A percentile compares a stretch with the other conserved stretches of the same genome.
Evolutionary conservation across 92 coral and sea anemone species (phyloP).

Genomic region (Metridium senile): DNA sequence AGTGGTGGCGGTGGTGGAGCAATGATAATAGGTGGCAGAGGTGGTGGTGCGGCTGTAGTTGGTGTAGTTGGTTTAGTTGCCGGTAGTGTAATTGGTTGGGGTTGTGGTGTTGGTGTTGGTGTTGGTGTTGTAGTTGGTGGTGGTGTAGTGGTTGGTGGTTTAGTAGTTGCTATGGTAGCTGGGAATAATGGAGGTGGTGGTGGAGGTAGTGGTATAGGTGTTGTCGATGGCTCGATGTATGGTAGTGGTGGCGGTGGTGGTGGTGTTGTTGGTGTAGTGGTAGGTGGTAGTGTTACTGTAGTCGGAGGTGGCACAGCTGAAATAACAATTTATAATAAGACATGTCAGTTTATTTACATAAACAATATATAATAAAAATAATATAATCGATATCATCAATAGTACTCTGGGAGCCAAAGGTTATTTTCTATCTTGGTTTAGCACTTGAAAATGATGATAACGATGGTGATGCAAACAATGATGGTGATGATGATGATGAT

Average conservation of each 20-base stretch:
- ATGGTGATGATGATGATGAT: too few relatives aligned
- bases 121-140: conserved; percentile 9
- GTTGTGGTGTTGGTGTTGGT: conserved; percentile 13
- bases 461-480: too few relatives aligned
- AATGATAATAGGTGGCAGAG: conserved; percentile 18
- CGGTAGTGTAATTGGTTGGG: conserved; percentile 19
- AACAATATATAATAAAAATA: too few relatives aligned
- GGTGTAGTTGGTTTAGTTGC: conserved; percentile 15
- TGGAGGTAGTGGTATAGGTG: conserved; percentile 22
- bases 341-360: too few relatives aligned
- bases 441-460: too few relatives aligned
- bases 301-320: conserved; percentile 27
- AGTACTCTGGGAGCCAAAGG: too few relatives aligned
- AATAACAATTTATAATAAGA: conserved; percentile 9
- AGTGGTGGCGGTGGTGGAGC: conserved; percentile 31
- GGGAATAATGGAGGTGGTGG: conserved; percentile 21
- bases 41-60: conserved; percentile 28
- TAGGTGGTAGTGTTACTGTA: conserved; percentile 17
- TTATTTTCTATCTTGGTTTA: too few relatives aligned
- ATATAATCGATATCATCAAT: too few relatives aligned
- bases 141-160: conserved; percentile 12
- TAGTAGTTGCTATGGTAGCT: conserved; percentile 20
- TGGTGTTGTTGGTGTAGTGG: conserved; percentile 29
- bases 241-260: conserved; percentile 38
- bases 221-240: conserved; percentile 34